Evolutionary conservation across 2,888 invertebrate genomes (phyloP).

Genomic region (Globia sparganii): DNA sequence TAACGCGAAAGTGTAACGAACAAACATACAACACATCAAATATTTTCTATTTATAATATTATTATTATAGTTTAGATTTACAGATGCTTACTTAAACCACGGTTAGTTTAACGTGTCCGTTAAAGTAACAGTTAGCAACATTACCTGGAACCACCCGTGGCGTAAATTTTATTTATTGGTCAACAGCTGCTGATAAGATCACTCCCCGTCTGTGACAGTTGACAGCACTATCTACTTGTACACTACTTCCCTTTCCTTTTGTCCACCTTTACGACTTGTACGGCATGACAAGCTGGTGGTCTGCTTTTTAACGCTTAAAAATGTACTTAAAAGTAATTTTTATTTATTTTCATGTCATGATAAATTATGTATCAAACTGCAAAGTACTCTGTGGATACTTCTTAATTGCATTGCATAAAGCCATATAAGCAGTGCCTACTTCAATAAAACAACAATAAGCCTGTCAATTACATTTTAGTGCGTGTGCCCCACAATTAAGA

Average conservation of each 20-base stretch:
- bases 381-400: background rate
- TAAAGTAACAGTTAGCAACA: slow-evolving; percentile 40
- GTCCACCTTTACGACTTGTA: slow-evolving; percentile 37
- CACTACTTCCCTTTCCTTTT: slow-evolving; percentile 51
- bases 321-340: background rate
- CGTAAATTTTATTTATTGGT: slow-evolving; percentile 27
- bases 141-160: slow-evolving; percentile 28
- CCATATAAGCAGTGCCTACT: too few species aligned
- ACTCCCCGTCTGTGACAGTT: slow-evolving; percentile 29
- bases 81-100: slow-evolving; percentile 3
- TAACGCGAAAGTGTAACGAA: background rate
- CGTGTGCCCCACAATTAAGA: too few species aligned
- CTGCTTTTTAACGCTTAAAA: slow-evolving; percentile 14
- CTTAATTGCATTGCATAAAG: too few species aligned
- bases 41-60: background rate
- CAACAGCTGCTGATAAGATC: slow-evolving; percentile 53
- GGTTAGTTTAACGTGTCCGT: slow-evolving; percentile 20
- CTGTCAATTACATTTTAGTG: too few species aligned
- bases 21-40: background rate
- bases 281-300: slow-evolving; percentile 44
- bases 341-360: slow-evolving; percentile 4
- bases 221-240: slow-evolving; percentile 36
- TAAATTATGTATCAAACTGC: background rate
- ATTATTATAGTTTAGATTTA: background rate
- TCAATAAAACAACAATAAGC: too few species aligned